Evolutionary conservation across 2,113 vertebrate species (phyloP).

Genomic region (Microcebus griseorufus): DNA sequence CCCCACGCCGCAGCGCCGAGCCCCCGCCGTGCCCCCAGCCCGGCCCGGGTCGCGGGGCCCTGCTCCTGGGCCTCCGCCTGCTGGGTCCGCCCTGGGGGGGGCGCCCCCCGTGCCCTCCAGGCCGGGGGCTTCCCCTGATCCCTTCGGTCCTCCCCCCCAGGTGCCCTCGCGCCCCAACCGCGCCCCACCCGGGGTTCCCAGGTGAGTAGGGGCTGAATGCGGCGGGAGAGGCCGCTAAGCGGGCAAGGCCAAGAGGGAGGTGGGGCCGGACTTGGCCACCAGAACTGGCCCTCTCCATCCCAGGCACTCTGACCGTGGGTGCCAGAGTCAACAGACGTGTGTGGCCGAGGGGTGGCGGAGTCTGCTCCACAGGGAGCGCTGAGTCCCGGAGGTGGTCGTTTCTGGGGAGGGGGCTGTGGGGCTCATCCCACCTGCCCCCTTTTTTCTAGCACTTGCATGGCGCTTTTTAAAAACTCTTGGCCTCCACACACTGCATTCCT

Average conservation of each 20-base stretch:
- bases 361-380: constrained; percentile 58
- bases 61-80: constrained; percentile 94
- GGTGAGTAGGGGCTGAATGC: constrained; percentile 88
- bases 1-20: constrained; percentile 96
- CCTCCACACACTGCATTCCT: constrained; percentile 30
- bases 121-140: constrained; percentile 97
- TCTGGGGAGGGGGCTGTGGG: constrained; percentile 42
- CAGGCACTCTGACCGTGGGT: background rate
- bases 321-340: background rate
- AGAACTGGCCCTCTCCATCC: constrained; percentile 3
- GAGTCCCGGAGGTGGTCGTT: constrained; percentile 64
- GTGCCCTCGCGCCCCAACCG: constrained; percentile 98
- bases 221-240: background rate
- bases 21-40: constrained; percentile 94
- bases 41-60: constrained; percentile 95
- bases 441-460: constrained; percentile 71
- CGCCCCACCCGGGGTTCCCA: constrained; percentile 96
- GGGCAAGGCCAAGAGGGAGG: constrained; percentile 34
- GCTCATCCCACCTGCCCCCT: constrained; percentile 40
- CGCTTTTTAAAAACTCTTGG: constrained; percentile 51
- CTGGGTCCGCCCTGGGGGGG: constrained; percentile 88
- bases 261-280: background rate
- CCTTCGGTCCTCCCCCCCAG: constrained; percentile 94
- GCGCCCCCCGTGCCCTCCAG: constrained; percentile 97
- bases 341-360: constrained; percentile 1